Conservation (phyloP, 2,113 vertebrate species). For the Alexandromys fortis region DNA sequence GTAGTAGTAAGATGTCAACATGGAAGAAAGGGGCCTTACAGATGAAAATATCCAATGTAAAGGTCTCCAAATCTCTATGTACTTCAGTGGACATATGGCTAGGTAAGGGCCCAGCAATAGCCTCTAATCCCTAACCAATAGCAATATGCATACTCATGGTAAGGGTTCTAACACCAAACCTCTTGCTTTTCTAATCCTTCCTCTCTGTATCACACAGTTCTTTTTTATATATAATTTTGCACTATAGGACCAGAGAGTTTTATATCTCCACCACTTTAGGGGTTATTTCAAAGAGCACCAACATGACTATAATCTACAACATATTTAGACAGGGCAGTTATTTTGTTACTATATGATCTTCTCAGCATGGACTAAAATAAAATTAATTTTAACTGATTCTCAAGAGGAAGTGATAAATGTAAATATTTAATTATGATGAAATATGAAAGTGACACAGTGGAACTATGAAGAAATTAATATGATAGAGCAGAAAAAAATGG, state of each 20-base stretch:
- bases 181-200: neutral
- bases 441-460: neutral
- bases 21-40: neutral
- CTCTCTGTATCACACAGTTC: neutral
- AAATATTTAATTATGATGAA: slow-evolving; percentile 23
- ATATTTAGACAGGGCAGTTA: neutral
- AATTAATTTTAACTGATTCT: neutral
- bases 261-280: neutral
- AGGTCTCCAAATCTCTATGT: neutral
- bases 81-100: neutral
- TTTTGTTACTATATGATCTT: neutral
- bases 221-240: neutral
- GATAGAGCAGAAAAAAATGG: neutral
- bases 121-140: neutral
- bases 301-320: neutral
- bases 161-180: neutral
- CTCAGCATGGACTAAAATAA: neutral
- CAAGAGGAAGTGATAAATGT: neutral
- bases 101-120: neutral
- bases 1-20: neutral
- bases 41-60: neutral
- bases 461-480: neutral
- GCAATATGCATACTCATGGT: neutral
- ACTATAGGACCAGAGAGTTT: neutral
- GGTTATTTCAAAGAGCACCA: neutral